phyloP scores from a whole-genome alignment of 2,113 vertebrate genomes.

The Felis chaus region DNA sequence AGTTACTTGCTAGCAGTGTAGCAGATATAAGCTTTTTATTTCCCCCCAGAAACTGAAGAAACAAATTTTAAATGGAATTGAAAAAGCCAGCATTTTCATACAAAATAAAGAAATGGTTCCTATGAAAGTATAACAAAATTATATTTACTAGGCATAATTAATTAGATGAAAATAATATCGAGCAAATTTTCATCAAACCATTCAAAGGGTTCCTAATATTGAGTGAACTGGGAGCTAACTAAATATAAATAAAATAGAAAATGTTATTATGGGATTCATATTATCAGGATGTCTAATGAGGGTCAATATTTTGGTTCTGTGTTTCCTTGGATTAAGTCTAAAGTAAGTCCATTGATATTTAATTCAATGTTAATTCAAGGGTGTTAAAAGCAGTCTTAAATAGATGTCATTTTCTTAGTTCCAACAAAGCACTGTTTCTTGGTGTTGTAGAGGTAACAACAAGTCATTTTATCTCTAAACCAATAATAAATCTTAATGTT shows the following conservation, averaged over 20 bases:
- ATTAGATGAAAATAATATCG: constrained; percentile 7
- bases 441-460: neutral
- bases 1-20: neutral
- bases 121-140: constrained; percentile 40
- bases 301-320: constrained; percentile 33
- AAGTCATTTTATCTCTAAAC: constrained; percentile 34
- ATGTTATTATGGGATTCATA: neutral
- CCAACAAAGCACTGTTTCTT: constrained; percentile 14
- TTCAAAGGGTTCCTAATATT: neutral
- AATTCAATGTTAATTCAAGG: constrained; percentile 16
- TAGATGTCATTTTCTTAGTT: constrained; percentile 32
- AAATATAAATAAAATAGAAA: constrained; percentile 23
- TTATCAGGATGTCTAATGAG: neutral
- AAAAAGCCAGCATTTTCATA: constrained; percentile 34
- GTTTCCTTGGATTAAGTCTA: constrained; percentile 19
- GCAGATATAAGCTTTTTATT: constrained; percentile 2
- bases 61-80: constrained; percentile 43
- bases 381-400: neutral
- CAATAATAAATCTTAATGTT: constrained; percentile 26
- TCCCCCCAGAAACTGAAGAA: constrained; percentile 25
- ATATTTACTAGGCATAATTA: constrained; percentile 3
- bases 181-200: constrained; percentile 39
- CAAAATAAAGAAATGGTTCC: constrained; percentile 28
- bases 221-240: neutral
- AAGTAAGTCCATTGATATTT: constrained; percentile 1